These are phyloP conservation scores for Gambusia holbrooki DNA, from an alignment of 2,113 vertebrate species.

Conservation along the genomic window DNA sequence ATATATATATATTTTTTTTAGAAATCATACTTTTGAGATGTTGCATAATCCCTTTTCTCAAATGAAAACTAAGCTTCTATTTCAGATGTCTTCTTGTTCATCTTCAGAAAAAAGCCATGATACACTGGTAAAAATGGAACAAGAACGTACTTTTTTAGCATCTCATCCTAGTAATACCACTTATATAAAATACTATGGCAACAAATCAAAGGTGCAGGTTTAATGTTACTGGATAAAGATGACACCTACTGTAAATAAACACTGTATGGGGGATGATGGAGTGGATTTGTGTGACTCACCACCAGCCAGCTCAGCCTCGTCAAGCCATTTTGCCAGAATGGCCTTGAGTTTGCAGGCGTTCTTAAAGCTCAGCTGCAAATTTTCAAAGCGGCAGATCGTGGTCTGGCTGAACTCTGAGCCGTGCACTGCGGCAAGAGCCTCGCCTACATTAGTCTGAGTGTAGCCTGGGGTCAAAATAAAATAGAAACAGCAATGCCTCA, in stretches of 20 bases:
- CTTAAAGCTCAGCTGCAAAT: conserved; percentile 97
- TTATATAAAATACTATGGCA: not conserved
- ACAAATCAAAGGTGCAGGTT: conserved; percentile 5
- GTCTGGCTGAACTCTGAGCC: conserved; percentile 99
- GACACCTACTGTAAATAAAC: conserved; percentile 14
- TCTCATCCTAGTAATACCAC: not conserved
- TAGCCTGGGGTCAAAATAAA: conserved; percentile 83
- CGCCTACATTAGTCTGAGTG: conserved; percentile 97
- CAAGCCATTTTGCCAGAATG: conserved; percentile 95
- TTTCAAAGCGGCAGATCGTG: conserved; percentile 98
- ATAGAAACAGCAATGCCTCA: conserved; percentile 18
- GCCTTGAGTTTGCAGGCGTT: conserved; percentile 97
- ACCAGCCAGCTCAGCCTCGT: conserved; percentile 97
- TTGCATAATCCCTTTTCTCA: not conserved
- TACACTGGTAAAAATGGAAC: not conserved
- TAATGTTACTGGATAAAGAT: not conserved
- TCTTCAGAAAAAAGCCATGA: not conserved
- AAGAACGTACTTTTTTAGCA: not conserved
- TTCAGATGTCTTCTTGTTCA: not conserved
- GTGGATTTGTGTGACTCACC: conserved; percentile 77
- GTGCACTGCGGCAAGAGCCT: conserved; percentile 94
- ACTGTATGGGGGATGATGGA: conserved; percentile 7
- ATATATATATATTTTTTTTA: not conserved
- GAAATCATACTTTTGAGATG: not conserved
- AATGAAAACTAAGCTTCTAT: not conserved